Evolutionary conservation across 2,797 vertebrate genomes (phyloP).

Genomic region (Rachycentron canadum): DNA sequence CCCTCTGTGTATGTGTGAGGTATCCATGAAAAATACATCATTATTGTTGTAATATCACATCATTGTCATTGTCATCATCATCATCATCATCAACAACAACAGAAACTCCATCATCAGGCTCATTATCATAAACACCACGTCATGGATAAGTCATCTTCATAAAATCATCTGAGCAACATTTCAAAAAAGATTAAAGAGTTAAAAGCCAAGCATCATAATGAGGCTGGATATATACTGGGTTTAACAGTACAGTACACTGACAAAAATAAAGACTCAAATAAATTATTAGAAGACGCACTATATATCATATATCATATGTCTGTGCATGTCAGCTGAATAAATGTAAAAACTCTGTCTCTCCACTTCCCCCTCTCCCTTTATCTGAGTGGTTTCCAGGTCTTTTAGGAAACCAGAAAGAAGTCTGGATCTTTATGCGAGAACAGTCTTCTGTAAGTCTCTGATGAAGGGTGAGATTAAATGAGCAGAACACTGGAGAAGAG

Average conservation of each 20-base stretch:
- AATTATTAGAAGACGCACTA: constrained; percentile 79
- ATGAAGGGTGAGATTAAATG: constrained; percentile 54
- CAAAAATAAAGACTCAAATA: constrained; percentile 79
- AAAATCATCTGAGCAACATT: constrained; percentile 69
- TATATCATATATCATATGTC: constrained; percentile 73
- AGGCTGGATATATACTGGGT: constrained; percentile 76
- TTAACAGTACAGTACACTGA: constrained; percentile 78
- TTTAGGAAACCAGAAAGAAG: constrained; percentile 31
- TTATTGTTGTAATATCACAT: constrained; percentile 60
- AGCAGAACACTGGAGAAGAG: constrained; percentile 32
- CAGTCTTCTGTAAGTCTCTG: constrained; percentile 44
- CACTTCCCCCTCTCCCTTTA: constrained; percentile 16
- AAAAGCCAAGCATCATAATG: constrained; percentile 80
- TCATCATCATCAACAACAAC: constrained; percentile 29
- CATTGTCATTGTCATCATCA: constrained; percentile 24
- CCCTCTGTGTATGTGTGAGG: constrained; percentile 60
- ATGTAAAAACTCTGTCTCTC: constrained; percentile 71
- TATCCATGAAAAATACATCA: constrained; percentile 65
- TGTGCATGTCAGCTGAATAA: constrained; percentile 75
- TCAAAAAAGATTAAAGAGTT: constrained; percentile 77
- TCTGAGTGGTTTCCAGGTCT: constrained; percentile 31
- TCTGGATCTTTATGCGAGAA: constrained; percentile 64
- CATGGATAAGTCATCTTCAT: constrained; percentile 53
- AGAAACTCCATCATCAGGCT: constrained; percentile 15
- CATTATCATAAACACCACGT: constrained; percentile 39